Conservation (phyloP, 2,113 vertebrate species). For the Noctilio leporinus region DNA sequence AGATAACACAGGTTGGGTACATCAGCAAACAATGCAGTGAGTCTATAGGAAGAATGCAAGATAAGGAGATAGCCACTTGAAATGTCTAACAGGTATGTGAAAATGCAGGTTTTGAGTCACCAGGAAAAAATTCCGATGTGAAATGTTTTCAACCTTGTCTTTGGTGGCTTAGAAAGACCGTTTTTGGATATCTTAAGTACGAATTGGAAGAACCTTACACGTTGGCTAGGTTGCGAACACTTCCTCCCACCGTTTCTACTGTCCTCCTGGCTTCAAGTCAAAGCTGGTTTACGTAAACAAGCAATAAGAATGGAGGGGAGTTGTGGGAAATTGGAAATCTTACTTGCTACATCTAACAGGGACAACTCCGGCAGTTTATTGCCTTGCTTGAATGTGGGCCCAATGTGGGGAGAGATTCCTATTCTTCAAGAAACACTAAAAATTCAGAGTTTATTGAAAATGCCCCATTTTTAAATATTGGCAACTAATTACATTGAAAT, state of each 20-base stretch:
- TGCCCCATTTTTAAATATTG: not conserved
- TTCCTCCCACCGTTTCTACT: not conserved
- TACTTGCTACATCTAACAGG: not conserved
- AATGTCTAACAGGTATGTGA: not conserved
- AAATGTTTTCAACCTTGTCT: constrained; percentile 13
- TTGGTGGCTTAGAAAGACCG: not conserved
- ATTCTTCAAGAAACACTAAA: not conserved
- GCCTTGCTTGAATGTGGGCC: not conserved
- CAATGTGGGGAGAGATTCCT: not conserved
- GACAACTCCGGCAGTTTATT: not conserved
- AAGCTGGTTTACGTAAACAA: not conserved
- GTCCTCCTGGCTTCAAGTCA: not conserved
- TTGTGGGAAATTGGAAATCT: not conserved
- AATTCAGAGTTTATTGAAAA: not conserved
- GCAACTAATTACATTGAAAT: constrained; percentile 32
- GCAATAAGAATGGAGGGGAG: not conserved
- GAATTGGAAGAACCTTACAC: not conserved
- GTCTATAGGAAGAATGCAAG: constrained; percentile 1
- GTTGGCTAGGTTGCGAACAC: not conserved
- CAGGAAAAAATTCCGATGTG: not conserved
- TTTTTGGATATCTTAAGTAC: not conserved
- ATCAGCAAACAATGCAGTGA: not conserved
- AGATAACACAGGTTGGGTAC: not conserved
- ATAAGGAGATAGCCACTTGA: not conserved
- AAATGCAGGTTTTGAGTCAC: not conserved